Conservation (phyloP, 1,140 invertebrate genomes). For the Lamellibrachia luymesi region DNA sequence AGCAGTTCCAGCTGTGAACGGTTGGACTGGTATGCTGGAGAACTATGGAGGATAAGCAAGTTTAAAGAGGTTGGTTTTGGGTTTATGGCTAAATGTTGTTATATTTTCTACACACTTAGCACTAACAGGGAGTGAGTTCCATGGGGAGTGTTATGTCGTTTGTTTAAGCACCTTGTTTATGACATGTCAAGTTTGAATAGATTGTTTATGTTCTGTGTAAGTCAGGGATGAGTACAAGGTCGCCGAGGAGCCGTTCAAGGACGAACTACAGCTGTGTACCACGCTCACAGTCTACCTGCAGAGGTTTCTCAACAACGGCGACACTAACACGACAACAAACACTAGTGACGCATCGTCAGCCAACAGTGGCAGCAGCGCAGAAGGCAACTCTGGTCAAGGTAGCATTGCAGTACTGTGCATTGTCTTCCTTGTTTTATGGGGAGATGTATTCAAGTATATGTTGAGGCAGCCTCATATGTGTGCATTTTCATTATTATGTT, state of each 20-base stretch:
- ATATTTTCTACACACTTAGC: no score
- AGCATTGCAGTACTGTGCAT: background rate
- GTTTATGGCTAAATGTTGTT: no score
- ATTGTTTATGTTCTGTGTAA: background rate
- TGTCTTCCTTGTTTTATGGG: background rate
- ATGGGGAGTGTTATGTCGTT: no score
- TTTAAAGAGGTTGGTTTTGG: no score
- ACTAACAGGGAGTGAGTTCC: no score
- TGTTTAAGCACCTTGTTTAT: no score
- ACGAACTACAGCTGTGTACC: constrained; percentile 13
- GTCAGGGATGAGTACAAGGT: background rate
- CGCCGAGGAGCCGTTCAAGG: constrained; percentile 6
- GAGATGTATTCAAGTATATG: no score
- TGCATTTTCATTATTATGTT: no score
- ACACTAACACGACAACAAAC: constrained; percentile 10
- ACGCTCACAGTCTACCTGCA: background rate
- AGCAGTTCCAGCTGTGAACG: no score
- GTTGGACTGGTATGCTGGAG: no score
- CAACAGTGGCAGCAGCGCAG: background rate
- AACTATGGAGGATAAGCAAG: no score
- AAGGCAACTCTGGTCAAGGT: background rate
- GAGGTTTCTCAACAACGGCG: background rate
- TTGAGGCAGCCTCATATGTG: no score
- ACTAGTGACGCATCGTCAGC: constrained; percentile 10
- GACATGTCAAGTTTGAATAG: background rate